Evolutionary conservation across 2,797 vertebrate species (phyloP).

Genomic region (Moxostoma hubbsi): DNA sequence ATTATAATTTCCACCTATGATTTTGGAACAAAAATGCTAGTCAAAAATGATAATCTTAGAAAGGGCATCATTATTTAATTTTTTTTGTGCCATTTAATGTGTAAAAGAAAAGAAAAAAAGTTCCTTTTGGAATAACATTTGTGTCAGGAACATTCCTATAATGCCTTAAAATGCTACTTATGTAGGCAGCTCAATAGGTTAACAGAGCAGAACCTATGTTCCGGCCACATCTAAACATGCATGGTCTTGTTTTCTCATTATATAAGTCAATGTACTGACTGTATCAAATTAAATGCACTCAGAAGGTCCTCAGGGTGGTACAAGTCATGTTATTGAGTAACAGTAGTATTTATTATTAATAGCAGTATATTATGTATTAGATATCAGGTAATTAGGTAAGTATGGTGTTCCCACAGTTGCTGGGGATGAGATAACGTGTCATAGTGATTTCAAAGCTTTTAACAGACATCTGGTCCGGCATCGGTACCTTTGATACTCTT

Average conservation of each 20-base stretch:
- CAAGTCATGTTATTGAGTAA: slow-evolving; percentile 41
- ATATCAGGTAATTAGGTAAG: slow-evolving; percentile 38
- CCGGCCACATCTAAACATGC: slow-evolving; percentile 5
- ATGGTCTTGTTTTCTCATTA: slow-evolving; percentile 13
- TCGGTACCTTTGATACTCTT: not conserved
- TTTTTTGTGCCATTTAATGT: too few relatives aligned
- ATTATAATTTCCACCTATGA: too few relatives aligned
- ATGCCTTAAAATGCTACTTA: too few relatives aligned
- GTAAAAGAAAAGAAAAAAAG: too few relatives aligned
- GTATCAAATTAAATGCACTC: slow-evolving; percentile 5
- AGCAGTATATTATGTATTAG: slow-evolving; percentile 10
- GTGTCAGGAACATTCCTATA: too few relatives aligned
- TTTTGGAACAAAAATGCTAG: too few relatives aligned
- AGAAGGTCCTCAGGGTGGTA: not conserved
- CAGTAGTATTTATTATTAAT: slow-evolving; percentile 7
- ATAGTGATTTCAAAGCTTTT: not conserved
- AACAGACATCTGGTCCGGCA: not conserved
- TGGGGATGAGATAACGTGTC: slow-evolving; percentile 15
- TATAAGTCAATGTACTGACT: slow-evolving; percentile 22
- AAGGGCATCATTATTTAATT: too few relatives aligned
- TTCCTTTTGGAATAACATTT: too few relatives aligned
- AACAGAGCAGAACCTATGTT: not conserved
- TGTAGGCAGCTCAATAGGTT: not conserved
- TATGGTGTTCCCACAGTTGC: slow-evolving; percentile 7
- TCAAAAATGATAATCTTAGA: too few relatives aligned